These are phyloP conservation scores for Agrenia bidenticulata DNA, from an alignment of 2,888 invertebrate species.

Conservation along the genomic window DNA sequence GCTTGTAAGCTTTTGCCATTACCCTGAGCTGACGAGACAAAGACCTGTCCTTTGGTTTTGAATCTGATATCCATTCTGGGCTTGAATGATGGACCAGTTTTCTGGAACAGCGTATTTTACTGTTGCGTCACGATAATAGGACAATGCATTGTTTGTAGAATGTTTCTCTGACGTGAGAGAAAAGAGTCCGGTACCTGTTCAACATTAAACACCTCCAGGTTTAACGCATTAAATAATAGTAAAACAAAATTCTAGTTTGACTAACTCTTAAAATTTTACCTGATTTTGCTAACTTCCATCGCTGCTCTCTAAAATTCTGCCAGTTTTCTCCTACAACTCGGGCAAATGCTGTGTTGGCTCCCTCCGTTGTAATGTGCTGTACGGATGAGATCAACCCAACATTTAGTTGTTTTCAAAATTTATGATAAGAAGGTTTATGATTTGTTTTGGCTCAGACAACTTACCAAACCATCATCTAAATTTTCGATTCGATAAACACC, in stretches of 20 bases:
- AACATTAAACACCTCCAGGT: not conserved
- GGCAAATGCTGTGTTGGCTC: slow-evolving; percentile 46
- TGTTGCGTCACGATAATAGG: slow-evolving; percentile 42
- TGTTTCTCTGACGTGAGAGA: slow-evolving; percentile 42
- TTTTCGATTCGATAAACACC: slow-evolving; percentile 48
- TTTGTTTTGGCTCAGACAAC: slow-evolving; percentile 6
- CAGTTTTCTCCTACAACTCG: slow-evolving; percentile 46
- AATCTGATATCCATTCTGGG: slow-evolving; percentile 41
- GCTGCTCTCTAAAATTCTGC: slow-evolving; percentile 50
- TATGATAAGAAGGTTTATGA: not conserved
- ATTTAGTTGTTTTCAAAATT: not conserved
- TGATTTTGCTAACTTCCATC: slow-evolving; percentile 43
- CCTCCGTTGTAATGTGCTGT: slow-evolving; percentile 48
- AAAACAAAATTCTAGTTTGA: not conserved
- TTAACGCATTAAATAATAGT: too few species aligned
- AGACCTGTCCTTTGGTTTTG: slow-evolving; percentile 42
- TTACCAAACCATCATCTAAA: slow-evolving; percentile 38
- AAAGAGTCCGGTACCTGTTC: slow-evolving; percentile 3
- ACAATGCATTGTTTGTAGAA: slow-evolving; percentile 44
- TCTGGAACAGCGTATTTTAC: slow-evolving; percentile 48
- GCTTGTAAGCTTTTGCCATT: not conserved
- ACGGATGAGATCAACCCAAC: not conserved
- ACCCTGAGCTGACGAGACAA: slow-evolving; percentile 44
- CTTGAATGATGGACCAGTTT: slow-evolving; percentile 35
- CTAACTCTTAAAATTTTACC: slow-evolving; percentile 19